Base-by-base conservation (phyloP, 37 sponge, comb jelly and placozoan species). In the Axinella damicornis region DNA sequence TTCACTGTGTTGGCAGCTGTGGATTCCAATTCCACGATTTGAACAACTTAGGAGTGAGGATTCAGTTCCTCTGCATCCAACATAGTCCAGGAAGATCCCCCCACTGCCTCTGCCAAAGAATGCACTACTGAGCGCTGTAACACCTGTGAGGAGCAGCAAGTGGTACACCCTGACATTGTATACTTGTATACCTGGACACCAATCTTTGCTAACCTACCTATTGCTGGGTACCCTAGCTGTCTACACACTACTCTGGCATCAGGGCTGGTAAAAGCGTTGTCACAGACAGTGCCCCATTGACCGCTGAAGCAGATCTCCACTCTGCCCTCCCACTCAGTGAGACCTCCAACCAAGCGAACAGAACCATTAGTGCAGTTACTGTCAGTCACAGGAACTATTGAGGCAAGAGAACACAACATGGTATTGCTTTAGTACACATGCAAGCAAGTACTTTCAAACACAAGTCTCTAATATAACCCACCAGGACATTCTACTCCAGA, bases 1-100 rank as follows among this genome's bases (percentile, higher is more conserved):
- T 66, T 89, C 76, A 56, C 65, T 37, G 46, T 83, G 78, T 22
- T 12, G 9, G 69, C 87, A 86, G 74, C 79, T 46, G 35, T 78
- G 87, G 2, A 69, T 53, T 22, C 87, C 87, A n/a, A 59, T 24
- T 46, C 46, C 46, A 12, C 9, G 46, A 46, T 46, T 46, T 12
- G 46, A 46, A 9, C 87, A 86, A 27, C 67, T 73, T 11, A 34
- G 16, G 9, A 85, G 66, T 19, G 28, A 28, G 2, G 19, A 27
- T 28, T 85, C 85, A 64, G n/a, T 64, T 11, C 85, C 85, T 25
- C 41, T 64, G 53, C 85, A 85, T 11, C 32, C 22, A 21, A 85
- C 85, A 55, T 79, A n/a, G 38, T 79, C 87, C 1, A 86, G 60
- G 28, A 41, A 67, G 34, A 86, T 86, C 22, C 33, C 37, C 14